These are phyloP conservation scores for Zygogramma bicolorata DNA, from an alignment of 2,888 invertebrate genomes.

Conservation along the genomic window DNA sequence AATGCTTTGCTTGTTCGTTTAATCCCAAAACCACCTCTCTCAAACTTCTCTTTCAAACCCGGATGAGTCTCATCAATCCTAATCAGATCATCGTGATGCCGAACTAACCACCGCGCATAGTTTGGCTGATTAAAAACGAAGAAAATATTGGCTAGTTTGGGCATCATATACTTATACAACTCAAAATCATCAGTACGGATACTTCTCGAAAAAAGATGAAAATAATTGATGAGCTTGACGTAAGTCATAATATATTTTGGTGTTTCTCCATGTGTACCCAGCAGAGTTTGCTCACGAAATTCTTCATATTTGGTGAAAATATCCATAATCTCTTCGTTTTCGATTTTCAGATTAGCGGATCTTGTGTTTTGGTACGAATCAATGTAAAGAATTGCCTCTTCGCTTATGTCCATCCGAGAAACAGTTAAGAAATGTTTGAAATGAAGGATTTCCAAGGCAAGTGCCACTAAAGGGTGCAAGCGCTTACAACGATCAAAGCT, in stretches of 20 bases:
- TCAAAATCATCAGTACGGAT: conserved; percentile 9
- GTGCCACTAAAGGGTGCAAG: conserved; percentile 51
- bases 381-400: background rate
- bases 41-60: conserved; percentile 19
- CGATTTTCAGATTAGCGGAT: background rate
- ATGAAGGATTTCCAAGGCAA: conserved; percentile 15
- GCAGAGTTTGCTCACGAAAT: background rate
- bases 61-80: conserved; percentile 29
- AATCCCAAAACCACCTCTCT: conserved; percentile 39
- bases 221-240: background rate
- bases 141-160: conserved; percentile 34
- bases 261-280: conserved; percentile 30
- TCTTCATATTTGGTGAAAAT: background rate
- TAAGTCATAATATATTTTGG: background rate
- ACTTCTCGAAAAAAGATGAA: background rate
- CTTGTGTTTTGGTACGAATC: conserved; percentile 9
- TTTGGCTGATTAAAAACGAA: conserved; percentile 36
- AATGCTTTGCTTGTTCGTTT: conserved; percentile 38
- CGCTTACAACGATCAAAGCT: conserved; percentile 56
- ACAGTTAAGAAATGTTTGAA: conserved; percentile 21
- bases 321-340: background rate
- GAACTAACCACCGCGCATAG: conserved; percentile 44
- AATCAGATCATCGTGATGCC: conserved; percentile 38
- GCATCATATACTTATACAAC: conserved; percentile 45
- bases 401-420: conserved; percentile 3